Percentiles rank a stretch among this genome's conserved stretches.
Evolutionary conservation across 2,797 vertebrate species (phyloP).

Genomic region (Manis crassicaudata): DNA sequence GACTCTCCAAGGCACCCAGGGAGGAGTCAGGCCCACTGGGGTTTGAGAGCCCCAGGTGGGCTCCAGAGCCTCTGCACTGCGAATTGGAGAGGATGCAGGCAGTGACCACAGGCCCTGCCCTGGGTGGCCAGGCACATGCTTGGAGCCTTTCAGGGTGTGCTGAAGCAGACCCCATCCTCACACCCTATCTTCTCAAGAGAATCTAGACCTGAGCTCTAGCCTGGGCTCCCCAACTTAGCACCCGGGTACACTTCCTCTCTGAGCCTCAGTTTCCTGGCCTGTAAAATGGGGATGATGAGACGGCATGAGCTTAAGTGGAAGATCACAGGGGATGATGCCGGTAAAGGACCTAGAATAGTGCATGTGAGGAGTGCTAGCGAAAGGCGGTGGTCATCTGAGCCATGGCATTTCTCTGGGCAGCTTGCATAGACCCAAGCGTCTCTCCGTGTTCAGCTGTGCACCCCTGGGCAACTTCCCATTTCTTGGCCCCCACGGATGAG

Average conservation of each 20-base stretch:
- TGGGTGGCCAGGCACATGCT: rapidly evolving
- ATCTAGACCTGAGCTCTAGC: not conserved
- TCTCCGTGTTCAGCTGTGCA: not conserved
- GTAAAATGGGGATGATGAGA: not conserved
- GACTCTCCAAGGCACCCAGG: not conserved
- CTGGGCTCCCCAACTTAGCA: not conserved
- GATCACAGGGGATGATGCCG: rapidly evolving
- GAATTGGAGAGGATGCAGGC: not conserved
- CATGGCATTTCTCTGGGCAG: no score
- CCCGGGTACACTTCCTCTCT: not conserved
- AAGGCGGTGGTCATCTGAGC: not conserved
- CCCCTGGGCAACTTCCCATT: not conserved
- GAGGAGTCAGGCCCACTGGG: not conserved
- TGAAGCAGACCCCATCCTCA: not conserved
- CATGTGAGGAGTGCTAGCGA: not conserved
- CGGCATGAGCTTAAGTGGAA: not conserved
- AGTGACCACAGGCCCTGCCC: no score
- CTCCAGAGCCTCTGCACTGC: not conserved
- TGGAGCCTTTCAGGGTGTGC: not conserved
- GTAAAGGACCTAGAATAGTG: not conserved
- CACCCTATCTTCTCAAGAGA: not conserved
- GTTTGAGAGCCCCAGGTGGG: not conserved
- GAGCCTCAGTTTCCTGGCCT: not conserved
- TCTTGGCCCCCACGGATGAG: not conserved
- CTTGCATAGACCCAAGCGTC: not conserved